These are phyloP conservation scores for Pediacus dermestoides DNA, from an alignment of 2,888 invertebrate genomes.

Conservation along the genomic window DNA sequence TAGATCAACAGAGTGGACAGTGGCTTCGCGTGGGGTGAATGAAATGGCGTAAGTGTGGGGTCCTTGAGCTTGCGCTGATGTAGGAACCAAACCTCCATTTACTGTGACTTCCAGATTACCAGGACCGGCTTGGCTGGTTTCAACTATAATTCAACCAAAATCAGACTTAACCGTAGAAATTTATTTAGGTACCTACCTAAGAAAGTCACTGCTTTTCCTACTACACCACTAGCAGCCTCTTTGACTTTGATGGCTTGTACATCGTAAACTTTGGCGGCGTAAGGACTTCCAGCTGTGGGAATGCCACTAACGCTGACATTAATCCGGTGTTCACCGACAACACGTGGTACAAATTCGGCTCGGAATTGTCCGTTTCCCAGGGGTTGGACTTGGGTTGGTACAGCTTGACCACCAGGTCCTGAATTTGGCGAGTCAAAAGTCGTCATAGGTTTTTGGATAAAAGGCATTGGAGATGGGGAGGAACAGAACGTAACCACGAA, in stretches of 20 bases:
- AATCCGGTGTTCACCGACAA: constrained; percentile 89
- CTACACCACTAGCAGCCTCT: constrained; percentile 81
- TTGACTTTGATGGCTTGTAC: constrained; percentile 92
- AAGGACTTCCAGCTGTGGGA: constrained; percentile 88
- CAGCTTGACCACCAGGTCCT: constrained; percentile 91
- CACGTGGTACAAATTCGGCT: constrained; percentile 87
- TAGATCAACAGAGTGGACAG: constrained; percentile 89
- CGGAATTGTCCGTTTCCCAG: constrained; percentile 78
- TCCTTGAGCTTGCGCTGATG: constrained; percentile 94
- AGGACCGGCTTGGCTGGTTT: constrained; percentile 96
- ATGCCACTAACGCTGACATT: constrained; percentile 78
- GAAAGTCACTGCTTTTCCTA: constrained; percentile 88
- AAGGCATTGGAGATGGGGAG: constrained; percentile 1
- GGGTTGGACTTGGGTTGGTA: constrained; percentile 84
- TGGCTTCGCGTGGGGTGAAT: constrained; percentile 89
- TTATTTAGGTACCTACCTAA: constrained; percentile 58
- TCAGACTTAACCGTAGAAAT: constrained; percentile 5
- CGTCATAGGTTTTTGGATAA: constrained; percentile 5
- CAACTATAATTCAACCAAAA: constrained; percentile 59
- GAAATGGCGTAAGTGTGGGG: constrained; percentile 96
- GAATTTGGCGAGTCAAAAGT: constrained; percentile 30
- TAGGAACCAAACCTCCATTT: constrained; percentile 94
- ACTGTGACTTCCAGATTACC: constrained; percentile 98
- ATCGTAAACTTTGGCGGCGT: constrained; percentile 92
- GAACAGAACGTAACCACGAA: not conserved